These are phyloP conservation scores for Drosophila nebulosa DNA, from an alignment of 1,140 invertebrate genomes.

Conservation along the genomic window DNA sequence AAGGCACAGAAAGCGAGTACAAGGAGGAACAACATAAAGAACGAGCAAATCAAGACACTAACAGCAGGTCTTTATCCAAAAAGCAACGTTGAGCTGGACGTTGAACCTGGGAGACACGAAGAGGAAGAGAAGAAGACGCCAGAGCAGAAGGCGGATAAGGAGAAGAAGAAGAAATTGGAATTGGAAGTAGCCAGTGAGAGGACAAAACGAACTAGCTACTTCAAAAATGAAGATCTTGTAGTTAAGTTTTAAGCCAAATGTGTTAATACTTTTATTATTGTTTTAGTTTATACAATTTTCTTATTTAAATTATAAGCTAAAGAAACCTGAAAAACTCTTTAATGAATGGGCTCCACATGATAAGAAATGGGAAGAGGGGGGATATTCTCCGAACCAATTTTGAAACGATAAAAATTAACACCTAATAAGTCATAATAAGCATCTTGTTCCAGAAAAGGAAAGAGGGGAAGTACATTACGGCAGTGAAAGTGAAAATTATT, in stretches of 20 bases:
- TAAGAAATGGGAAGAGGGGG: neutral
- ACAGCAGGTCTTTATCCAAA: constrained; percentile 51
- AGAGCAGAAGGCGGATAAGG: constrained; percentile 42
- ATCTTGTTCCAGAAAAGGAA: too few species aligned
- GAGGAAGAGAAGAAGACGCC: constrained; percentile 47
- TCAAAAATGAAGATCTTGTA: constrained; percentile 61
- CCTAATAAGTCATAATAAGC: neutral
- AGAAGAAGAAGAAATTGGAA: constrained; percentile 6
- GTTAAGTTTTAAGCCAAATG: constrained; percentile 75
- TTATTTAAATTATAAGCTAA: constrained; percentile 76
- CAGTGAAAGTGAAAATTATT: constrained; percentile 59
- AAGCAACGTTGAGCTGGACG: constrained; percentile 76
- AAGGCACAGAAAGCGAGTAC: constrained; percentile 70
- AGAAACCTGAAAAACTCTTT: constrained; percentile 54
- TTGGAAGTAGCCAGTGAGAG: constrained; percentile 52
- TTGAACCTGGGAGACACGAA: constrained; percentile 68
- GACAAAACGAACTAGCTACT: constrained; percentile 69
- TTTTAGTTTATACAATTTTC: constrained; percentile 61
- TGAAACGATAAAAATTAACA: too few species aligned
- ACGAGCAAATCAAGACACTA: constrained; percentile 35
- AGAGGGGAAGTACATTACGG: neutral
- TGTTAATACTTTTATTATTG: constrained; percentile 77
- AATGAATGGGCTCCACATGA: constrained; percentile 1
- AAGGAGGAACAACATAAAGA: constrained; percentile 41
- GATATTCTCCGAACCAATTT: too few species aligned